Percentiles rank a stretch among this genome's conserved stretches.
These are phyloP conservation scores for Hemicentrotus pulcherrimus DNA, from an alignment of 35 echinoderm and acorn worm genomes.

Conservation along the genomic window DNA sequence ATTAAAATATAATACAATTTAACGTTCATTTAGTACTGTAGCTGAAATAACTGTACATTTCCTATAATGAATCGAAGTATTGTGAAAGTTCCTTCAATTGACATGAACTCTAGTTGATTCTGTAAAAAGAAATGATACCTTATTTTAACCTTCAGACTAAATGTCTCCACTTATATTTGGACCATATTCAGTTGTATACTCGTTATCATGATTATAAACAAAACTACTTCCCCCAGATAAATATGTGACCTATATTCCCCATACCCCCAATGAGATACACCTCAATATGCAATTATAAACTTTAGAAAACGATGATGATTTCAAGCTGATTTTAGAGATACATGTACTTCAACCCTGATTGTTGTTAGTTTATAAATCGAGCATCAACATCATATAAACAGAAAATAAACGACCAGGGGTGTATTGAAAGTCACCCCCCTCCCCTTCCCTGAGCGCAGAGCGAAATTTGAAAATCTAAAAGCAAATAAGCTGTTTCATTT, in stretches of 20 bases:
- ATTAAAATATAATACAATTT: background rate
- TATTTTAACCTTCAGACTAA: too few relatives aligned
- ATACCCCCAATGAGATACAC: too few relatives aligned
- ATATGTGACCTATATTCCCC: too few relatives aligned
- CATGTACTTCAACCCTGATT: background rate
- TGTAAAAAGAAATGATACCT: too few relatives aligned
- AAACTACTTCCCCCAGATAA: too few relatives aligned
- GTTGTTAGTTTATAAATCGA: background rate
- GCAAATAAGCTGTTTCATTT: background rate
- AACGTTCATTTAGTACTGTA: background rate
- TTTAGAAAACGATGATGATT: too few relatives aligned
- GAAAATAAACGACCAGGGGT: background rate
- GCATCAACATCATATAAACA: background rate
- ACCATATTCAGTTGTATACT: too few relatives aligned
- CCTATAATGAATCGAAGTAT: background rate
- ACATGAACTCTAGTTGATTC: background rate
- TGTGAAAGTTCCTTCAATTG: background rate
- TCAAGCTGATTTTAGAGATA: too few relatives aligned
- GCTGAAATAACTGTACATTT: background rate
- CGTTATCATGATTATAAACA: too few relatives aligned
- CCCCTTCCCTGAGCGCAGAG: background rate
- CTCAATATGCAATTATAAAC: too few relatives aligned
- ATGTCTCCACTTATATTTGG: too few relatives aligned
- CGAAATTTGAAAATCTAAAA: background rate
- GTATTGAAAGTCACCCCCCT: background rate